Base-by-base conservation (phyloP, 2,113 vertebrate species). In the Anarrhichthys ocellatus region DNA sequence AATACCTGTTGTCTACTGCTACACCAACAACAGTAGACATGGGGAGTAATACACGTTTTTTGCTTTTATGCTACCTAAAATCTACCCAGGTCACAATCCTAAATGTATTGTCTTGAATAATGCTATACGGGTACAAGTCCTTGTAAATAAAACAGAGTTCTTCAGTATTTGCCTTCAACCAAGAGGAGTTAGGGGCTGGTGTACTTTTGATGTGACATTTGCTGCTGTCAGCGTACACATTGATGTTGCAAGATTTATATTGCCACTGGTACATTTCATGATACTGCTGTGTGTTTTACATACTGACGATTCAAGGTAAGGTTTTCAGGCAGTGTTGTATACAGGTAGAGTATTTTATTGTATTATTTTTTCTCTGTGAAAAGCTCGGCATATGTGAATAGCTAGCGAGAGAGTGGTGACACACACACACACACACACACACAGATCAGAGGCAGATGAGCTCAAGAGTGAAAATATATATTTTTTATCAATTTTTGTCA, bases 401-500 rank as follows among this genome's bases (percentile, higher is more conserved):
- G 29, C 29, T 36, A 38, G 44, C 8, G 14, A 50, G 50, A 61
- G 8, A 27, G 38, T 24, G 32, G 13, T 17, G 48, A 17, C 46
- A 50, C 46, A 7, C 46, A 18, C 17, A 50, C 46, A 50, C 46
- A 38, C 36, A 40, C 38, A 40, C 44, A 48, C 17, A 17, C 46
- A 17, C 15, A 48, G 14, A 34, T 29, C 3, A 17, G 17, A 79
- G 32, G 27, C 62, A 71, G 32, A 71, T 34, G 46, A 52, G 27
- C 38, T 46, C 29, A 34, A 34, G 62, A 38, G 10, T 40, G 14
- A 58, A 75, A 67, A 17, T 1, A 56, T 5, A 18, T 3, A 27
- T 38, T 78, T 69, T 64, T 40, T 40, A 66, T 71, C 5, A 69
- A 62, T 52, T 32, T 27, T 42, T 56, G 38, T 74, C 44, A 38